phyloP scores from a whole-genome alignment of 2,888 invertebrate species.

The Trimorus sp. region DNA sequence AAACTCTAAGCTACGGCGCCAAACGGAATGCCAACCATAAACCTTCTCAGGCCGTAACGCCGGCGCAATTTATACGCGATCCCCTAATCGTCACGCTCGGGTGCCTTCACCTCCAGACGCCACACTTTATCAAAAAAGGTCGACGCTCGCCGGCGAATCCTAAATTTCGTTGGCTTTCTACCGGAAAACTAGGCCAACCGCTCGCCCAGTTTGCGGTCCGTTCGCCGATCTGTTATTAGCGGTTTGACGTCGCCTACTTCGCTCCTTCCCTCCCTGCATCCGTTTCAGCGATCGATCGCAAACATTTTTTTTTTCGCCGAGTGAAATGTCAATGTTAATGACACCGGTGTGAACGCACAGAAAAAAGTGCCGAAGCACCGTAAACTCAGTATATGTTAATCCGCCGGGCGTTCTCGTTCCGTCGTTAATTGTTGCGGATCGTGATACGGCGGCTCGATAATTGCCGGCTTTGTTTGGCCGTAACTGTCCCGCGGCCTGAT shows the following conservation, averaged over 20 bases:
- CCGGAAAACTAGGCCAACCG: too few species aligned
- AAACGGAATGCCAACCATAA: too few species aligned
- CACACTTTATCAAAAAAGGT: constrained; percentile 63
- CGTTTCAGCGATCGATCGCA: constrained; percentile 3
- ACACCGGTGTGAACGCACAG: constrained; percentile 11
- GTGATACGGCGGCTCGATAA: constrained; percentile 60
- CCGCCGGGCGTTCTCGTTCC: constrained; percentile 32
- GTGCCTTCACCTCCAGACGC: constrained; percentile 46
- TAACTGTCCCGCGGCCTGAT: constrained; percentile 45
- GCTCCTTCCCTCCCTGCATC: background rate
- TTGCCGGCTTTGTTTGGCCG: constrained; percentile 56
- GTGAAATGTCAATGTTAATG: constrained; percentile 48
- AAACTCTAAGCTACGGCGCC: too few species aligned
- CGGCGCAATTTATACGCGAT: constrained; percentile 35
- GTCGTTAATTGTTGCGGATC: constrained; percentile 44
- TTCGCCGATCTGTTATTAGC: background rate
- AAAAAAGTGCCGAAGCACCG: constrained; percentile 29
- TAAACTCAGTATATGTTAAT: constrained; percentile 55
- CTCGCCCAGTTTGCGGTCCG: too few species aligned
- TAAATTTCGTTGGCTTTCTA: constrained; percentile 50
- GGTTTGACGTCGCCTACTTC: background rate
- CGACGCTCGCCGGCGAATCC: constrained; percentile 42
- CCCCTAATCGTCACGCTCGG: constrained; percentile 43
- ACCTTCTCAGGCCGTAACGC: too few species aligned
- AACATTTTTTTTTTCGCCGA: background rate